Evolutionary conservation across 2,888 invertebrate genomes (phyloP), one percentile per base, ranked within the genome.

Genomic region (Acleris laterana): DNA sequence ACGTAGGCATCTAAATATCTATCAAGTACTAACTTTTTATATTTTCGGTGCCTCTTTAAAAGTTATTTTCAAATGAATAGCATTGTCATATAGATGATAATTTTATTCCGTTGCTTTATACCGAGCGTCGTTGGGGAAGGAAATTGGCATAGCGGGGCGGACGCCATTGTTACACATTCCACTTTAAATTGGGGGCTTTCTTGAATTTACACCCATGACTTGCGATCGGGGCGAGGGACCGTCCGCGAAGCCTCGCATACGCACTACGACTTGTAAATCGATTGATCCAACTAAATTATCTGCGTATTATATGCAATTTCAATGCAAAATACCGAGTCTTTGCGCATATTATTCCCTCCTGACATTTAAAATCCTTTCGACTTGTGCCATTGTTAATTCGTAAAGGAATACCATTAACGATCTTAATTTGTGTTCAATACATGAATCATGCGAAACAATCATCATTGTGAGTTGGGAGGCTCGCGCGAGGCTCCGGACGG

Each of bases 151-250:
- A 86, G 86, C 89, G 78, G 82, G 85, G 84, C 79, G 77, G 64
- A 80, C 81, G 85, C 89, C 85, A 89, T 90, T 91, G 91, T 90
- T 90, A 90, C 86, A 88, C 85, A 87, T 90, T 89, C 87, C 89
- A 83, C 83, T 90, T 91, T 89, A 90, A 93, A 91, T 90, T 90
- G 89, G 89, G 92, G 89, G 87, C 88, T 90, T 92, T 90, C 90
- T 92, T 90, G 87, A 90, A 91, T 91, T 91, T 89, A 88, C 90
- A 89, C 88, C 88, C 88, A 87, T 91, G 90, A 90, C 90, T 92
- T 90, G 89, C 89, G 84, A 75, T 77, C 78, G 77, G 82, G 85
- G 70, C 74, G 79, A 81, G 80, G 84, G 81, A 78, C 75, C 74
- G 72, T 78, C 70, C 75, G 77, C 74, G 68, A 68, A 71, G 69